Evolutionary conservation across 2,888 invertebrate species (phyloP), one percentile per base, ranked within the genome.

Genomic region (Cancer borealis): DNA sequence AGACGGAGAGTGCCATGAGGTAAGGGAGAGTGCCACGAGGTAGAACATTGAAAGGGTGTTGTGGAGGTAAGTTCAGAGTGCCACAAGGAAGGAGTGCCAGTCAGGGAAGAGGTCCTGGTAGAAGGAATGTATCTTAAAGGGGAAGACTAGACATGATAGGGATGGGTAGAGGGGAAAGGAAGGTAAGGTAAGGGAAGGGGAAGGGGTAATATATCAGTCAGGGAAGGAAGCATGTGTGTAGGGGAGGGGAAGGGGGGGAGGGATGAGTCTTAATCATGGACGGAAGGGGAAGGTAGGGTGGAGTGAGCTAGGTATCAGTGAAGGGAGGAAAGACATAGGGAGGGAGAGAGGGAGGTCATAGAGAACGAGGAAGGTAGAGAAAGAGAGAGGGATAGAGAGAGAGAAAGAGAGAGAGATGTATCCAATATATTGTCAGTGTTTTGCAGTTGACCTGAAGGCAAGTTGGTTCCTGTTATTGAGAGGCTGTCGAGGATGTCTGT

Each of bases 221-320:
- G 66, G 66, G 3, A 66, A n/a, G 66, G 66, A n/a, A n/a, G 21
- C 66, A 66, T 66, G 3, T 66, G 66, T 14, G 17, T 66, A n/a
- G 66, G 66, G 14, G n/a, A n/a, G 66, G 66, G n/a, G 39, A 39
- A 39, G 39, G 39, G 39, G 54, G 54, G 54, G 14, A 54, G 21
- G 66, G 66, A 66, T n/a, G 66, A 66, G 66, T n/a, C 66, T 21
- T 66, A 66, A 66, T 66, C n/a, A 66, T n/a, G 66, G 66, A n/a
- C n/a, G 66, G n/a, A 66, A 66, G 66, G 21, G 6, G 21, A n/a
- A n/a, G n/a, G n/a, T 6, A n/a, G 66, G 66, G 6, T n/a, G 66
- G 66, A 66, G 3, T 66, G 6, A 54, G 54, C 10, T 8, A 54
- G 54, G 54, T 54, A 54, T 54, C 54, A 8, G 54, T 54, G 54